phyloP scores from a whole-genome alignment of 2,113 vertebrate species.

The Perccottus glenii region DNA sequence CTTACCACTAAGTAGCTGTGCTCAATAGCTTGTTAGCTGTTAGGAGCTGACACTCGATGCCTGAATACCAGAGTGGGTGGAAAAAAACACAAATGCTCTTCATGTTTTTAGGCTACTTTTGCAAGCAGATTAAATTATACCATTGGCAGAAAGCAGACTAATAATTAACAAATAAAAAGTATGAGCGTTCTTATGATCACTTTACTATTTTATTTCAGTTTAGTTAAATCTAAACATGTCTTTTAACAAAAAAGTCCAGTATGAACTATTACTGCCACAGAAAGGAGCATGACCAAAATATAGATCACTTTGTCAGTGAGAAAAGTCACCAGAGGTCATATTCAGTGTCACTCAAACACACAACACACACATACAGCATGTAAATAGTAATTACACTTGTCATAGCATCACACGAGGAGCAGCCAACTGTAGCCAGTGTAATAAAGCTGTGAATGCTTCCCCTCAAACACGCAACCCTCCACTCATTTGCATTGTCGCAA shows the following conservation, averaged over 20 bases:
- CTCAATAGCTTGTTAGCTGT: slow-evolving; percentile 67
- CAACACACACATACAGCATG: background rate
- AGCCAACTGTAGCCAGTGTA: background rate
- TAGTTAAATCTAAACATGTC: slow-evolving; percentile 43
- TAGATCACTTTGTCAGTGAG: slow-evolving; percentile 58
- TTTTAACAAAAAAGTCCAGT: slow-evolving; percentile 39
- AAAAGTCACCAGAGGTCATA: slow-evolving; percentile 33
- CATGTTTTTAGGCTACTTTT: slow-evolving; percentile 54
- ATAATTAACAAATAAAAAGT: slow-evolving; percentile 25
- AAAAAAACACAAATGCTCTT: slow-evolving; percentile 60
- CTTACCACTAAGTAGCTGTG: slow-evolving; percentile 69
- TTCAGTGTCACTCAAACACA: slow-evolving; percentile 55
- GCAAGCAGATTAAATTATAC: slow-evolving; percentile 55
- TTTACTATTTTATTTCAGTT: slow-evolving; percentile 56
- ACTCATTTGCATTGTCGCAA: background rate
- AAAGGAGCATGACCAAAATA: slow-evolving; percentile 41
- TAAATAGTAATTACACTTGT: background rate
- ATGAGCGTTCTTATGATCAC: slow-evolving; percentile 46
- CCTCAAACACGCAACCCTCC: too few relatives aligned
- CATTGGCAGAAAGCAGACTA: slow-evolving; percentile 35
- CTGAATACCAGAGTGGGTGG: slow-evolving; percentile 51
- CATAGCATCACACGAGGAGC: background rate
- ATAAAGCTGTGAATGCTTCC: background rate
- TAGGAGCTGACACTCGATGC: slow-evolving; percentile 59
- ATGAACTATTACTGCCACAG: slow-evolving; percentile 34